Base-by-base conservation (phyloP, 2,888 invertebrate genomes). In the Seladonia tumulorum region DNA sequence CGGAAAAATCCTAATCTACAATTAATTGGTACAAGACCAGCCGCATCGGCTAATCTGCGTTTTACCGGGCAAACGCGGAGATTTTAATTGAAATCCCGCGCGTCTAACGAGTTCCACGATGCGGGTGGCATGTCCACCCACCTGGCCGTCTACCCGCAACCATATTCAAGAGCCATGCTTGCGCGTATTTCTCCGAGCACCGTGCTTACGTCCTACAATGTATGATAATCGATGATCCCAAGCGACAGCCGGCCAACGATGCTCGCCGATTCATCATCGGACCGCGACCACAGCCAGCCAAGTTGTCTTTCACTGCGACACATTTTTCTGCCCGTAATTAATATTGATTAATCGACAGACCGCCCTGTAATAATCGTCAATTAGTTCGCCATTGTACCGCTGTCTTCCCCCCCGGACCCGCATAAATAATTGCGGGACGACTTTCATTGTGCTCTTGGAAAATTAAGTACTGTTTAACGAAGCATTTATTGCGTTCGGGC, bases 91-190 rank as follows among this genome's bases (percentile, higher is more conserved):
- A 91, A 92, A 89, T 90, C 85, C 83, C 86, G 82, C 83, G 83
- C 83, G 92, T 82, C 79, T 91, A 91, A 91, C 91, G 90, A 91
- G 91, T 91, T 87, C 86, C 90, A 85, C 91, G 90, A 91, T 88
- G 90, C 91, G 91, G 91, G 91, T 91, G 91, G 91, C 88, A 90
- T 60, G 87, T 90, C 89, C 91, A 89, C 91, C 90, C 91, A 91
- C 90, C 87, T 86, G 45, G 82, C 81, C 29, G 75, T 83, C 81
- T 63, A 47, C 81, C 77, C 74, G 42, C 63, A 79, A 88, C 85
- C 83, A 66, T 53, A 81, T 75, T 60, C 81, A 60, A 63, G 71
- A 82, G 25, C 16, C 25, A 81, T 81, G 83, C 83, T 68, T 71
- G 79, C 70, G 81, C 87, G 85, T 90, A 83, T 89, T 87, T 89